These are phyloP conservation scores for Bombus ignitus DNA, from an alignment of 1,140 invertebrate species.

Conservation along the genomic window DNA sequence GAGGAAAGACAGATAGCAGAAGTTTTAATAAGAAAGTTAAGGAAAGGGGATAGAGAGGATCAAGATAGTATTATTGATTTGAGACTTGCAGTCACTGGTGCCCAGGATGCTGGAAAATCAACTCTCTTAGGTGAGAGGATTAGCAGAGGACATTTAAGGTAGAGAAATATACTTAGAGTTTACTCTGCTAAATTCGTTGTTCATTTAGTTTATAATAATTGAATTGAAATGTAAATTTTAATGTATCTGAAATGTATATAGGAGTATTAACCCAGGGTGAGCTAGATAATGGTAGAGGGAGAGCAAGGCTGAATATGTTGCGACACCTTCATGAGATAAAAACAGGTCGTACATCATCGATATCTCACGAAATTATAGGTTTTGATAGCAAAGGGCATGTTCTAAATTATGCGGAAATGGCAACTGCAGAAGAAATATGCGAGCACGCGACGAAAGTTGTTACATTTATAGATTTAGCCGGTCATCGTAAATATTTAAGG, in stretches of 20 bases:
- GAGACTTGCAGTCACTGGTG: slow-evolving; percentile 95
- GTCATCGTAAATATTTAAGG: slow-evolving; percentile 97
- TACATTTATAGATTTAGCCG: slow-evolving; percentile 97
- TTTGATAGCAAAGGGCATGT: slow-evolving; percentile 90
- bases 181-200: slow-evolving; percentile 42
- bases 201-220: slow-evolving; percentile 1
- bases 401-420: slow-evolving; percentile 93
- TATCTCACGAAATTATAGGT: slow-evolving; percentile 98
- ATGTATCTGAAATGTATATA: slow-evolving; percentile 44
- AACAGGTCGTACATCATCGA: slow-evolving; percentile 97
- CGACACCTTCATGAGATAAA: slow-evolving; percentile 98
- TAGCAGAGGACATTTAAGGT: slow-evolving; percentile 70
- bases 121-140: slow-evolving; percentile 87
- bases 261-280: slow-evolving; percentile 98
- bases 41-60: slow-evolving; percentile 90
- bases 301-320: slow-evolving; percentile 97
- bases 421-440: slow-evolving; percentile 97
- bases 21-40: slow-evolving; percentile 94
- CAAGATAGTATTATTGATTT: slow-evolving; percentile 94
- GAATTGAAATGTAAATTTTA: slow-evolving; percentile 12
- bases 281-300: slow-evolving; percentile 97
- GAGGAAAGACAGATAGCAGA: slow-evolving; percentile 87
- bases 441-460: slow-evolving; percentile 95
- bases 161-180: slow-evolving; percentile 65
- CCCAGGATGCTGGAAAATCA: slow-evolving; percentile 96